phyloP scores from a whole-genome alignment of 1,140 invertebrate genomes.

The Panagrolaimus sp. region DNA sequence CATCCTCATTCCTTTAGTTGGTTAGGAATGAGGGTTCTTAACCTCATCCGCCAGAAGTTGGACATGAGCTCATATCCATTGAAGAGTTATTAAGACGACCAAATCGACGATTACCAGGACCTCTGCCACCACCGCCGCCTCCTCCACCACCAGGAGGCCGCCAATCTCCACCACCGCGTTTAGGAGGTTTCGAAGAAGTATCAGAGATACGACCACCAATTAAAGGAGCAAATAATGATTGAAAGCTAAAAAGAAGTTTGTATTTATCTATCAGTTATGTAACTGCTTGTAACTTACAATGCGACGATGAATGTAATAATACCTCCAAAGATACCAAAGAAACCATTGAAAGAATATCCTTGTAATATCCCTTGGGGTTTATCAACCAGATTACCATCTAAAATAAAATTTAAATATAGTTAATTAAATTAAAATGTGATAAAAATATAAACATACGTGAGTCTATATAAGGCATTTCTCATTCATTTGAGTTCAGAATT shows the following conservation, averaged over 20 bases:
- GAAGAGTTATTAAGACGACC: slow-evolving; percentile 4
- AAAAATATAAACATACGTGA: too few relatives aligned
- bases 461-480: too few relatives aligned
- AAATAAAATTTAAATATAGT: too few relatives aligned
- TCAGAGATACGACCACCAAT: neutral
- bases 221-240: neutral
- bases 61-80: slow-evolving; percentile 14
- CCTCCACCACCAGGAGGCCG: neutral
- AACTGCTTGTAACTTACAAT: neutral
- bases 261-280: neutral
- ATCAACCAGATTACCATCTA: too few relatives aligned
- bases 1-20: too few relatives aligned
- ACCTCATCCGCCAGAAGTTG: neutral
- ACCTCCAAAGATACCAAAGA: neutral
- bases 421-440: too few relatives aligned
- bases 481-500: too few relatives aligned
- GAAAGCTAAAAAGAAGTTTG: slow-evolving; percentile 1
- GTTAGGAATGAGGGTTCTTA: neutral
- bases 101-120: neutral
- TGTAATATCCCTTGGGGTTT: neutral
- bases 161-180: neutral
- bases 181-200: neutral
- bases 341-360: neutral
- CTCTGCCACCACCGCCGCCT: slow-evolving; percentile 1
- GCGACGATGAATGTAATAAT: neutral